Evolutionary conservation across 2,888 invertebrate genomes (phyloP), one percentile per base, ranked within the genome.

Genomic region (Dicyrtoma fusca): DNA sequence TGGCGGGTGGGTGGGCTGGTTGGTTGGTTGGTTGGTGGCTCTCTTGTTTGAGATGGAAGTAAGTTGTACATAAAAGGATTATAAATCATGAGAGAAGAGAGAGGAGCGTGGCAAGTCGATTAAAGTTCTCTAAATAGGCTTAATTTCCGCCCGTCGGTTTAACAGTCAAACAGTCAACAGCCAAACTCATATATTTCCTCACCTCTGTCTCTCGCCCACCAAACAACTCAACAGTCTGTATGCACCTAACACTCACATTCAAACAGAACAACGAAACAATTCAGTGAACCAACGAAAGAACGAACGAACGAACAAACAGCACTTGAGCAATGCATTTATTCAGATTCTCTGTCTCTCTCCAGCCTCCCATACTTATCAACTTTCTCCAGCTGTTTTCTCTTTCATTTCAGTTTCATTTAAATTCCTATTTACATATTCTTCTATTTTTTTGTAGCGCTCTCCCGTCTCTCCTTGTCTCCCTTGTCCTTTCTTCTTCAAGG

Each of bases 111-210:
- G 68, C 69, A 79, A 77, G 72, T 76, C 77, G 79, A 79, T 79
- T 79, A 79, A 76, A 75, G 75, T 59, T 62, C 66, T 70, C 75
- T 79, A 78, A 79, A 79, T 79, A 79, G 79, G 77, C 76, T 79
- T 79, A 79, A 79, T 79, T 79, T 79, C 79, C 79, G 79, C 75
- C 76, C 75, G 76, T 76, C 79, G 74, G 68, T 57, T 61, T 53
- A 51, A 51, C 51, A 59, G 59, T 70, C 70, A 70, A n/a, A 70
- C 70, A 70, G 49, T 23, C 61, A 13, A 63, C 62, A 70, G 21
- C 34, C 45, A 34, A 5, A 34, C 34, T 34, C 34, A 34, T 34
- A 34, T 34, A 49, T 49, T 17, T 49, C 19, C 11, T 49, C 19
- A n/a, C 19, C 49, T 49, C 49, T 49, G 4, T 10, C 49, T 49